These are phyloP conservation scores for Drosophila varians DNA, from an alignment of 1,140 invertebrate species.

Conservation along the genomic window DNA sequence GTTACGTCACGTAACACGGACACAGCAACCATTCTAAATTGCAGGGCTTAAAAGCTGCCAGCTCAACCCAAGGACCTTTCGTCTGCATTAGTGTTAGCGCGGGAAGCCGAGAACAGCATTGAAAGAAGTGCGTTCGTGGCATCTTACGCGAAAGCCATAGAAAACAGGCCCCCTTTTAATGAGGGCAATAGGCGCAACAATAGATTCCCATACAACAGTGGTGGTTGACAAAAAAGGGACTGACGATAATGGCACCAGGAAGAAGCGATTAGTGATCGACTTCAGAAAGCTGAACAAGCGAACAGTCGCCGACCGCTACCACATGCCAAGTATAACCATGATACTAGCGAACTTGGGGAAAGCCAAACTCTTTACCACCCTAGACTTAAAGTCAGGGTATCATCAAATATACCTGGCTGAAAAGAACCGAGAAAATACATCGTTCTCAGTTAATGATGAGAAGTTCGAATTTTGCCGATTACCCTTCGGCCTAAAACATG, in stretches of 20 bases:
- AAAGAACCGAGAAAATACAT: constrained; percentile 13
- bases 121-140: no score
- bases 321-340: constrained; percentile 6
- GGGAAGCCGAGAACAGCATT: no score
- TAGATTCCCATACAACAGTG: constrained; percentile 2
- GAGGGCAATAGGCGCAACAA: no score
- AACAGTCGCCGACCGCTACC: constrained; percentile 13
- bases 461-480: constrained; percentile 16
- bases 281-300: constrained; percentile 9
- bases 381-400: no score
- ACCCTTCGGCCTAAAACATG: constrained; percentile 15
- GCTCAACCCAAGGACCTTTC: neutral
- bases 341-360: no score
- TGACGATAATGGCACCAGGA: constrained; percentile 14
- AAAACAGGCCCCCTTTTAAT: no score
- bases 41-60: neutral
- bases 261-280: constrained; percentile 13
- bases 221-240: constrained; percentile 2
- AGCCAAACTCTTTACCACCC: constrained; percentile 17
- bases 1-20: neutral
- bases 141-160: no score
- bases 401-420: constrained; percentile 15
- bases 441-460: constrained; percentile 16
- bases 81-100: neutral
- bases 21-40: neutral